These are phyloP conservation scores for Chloebia gouldiae DNA, from an alignment of 2,113 vertebrate species.

Conservation along the genomic window DNA sequence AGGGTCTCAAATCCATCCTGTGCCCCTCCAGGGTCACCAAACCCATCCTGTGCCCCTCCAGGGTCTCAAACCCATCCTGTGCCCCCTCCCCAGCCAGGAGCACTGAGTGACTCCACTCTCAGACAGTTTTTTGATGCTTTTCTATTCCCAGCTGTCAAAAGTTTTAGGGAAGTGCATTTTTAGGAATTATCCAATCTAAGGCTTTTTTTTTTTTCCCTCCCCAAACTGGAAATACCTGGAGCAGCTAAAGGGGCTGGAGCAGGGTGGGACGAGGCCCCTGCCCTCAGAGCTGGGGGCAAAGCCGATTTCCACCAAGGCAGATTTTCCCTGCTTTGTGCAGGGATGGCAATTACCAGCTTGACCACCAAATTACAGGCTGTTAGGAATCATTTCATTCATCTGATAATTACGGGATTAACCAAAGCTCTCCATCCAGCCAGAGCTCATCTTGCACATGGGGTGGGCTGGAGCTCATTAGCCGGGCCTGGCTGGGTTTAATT, in stretches of 20 bases:
- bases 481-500: background rate
- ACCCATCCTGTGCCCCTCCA: too few relatives aligned
- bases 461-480: background rate
- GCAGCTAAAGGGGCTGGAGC: background rate
- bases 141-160: background rate
- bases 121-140: background rate
- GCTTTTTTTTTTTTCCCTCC: rapidly evolving
- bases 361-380: background rate
- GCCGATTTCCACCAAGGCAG: background rate
- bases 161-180: background rate
- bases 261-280: background rate
- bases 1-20: background rate
- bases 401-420: conserved; percentile 37
- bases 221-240: rapidly evolving
- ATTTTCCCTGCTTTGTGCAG: background rate
- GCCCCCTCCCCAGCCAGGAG: background rate
- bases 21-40: background rate
- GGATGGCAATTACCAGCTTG: conserved; percentile 5
- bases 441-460: background rate
- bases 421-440: background rate
- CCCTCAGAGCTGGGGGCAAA: background rate
- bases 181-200: background rate
- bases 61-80: too few relatives aligned
- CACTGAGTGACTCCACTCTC: too few relatives aligned
- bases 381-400: background rate